Evolutionary conservation across 2,797 vertebrate genomes (phyloP), one percentile per base, ranked within the genome.

Genomic region (Myripristis murdjan): DNA sequence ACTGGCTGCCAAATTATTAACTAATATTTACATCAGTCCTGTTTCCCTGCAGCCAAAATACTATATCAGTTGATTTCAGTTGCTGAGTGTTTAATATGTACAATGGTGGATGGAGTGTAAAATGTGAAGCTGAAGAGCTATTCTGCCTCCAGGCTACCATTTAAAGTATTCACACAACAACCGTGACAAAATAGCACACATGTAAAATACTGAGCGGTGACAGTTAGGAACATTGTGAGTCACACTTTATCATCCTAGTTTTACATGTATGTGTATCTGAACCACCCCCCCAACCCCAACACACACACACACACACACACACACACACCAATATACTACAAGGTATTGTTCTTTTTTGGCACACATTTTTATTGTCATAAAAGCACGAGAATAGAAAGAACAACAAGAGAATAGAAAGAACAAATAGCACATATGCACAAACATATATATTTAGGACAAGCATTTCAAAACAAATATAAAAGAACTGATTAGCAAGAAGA

Each of bases 111-210:
- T 16, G 49, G 15, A 14, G 15, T 49, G 23, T 28, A 26, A 41
- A 55, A 56, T 12, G 35, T 62, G 33, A 37, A 41, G 18, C 16
- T 61, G 44, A 61, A 33, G 11, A 39, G 20, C n/a, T 22, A 26
- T 16, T 48, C 18, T 48, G 28, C 44, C 18, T 63, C 15, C 31
- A 37, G 60, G 31, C 20, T 35, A 33, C 8, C 20, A 24, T 22
- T 11, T 3, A 51, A 18, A 22, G 47, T 23, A 14, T 26, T 1
- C 10, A 47, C 58, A 15, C 5, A 31, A 18, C 24, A 5, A n/a
- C 12, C 22, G 43, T 26, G 33, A 37, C 33, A 18, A 56, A 11
- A 14, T 41, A 37, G 8, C 57, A 11, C 33, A 46, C 41, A 16
- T 43, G 16, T 43, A 6, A 43, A n/a, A 43, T 10, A 14, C 58